Evolutionary conservation across 2,113 vertebrate species (phyloP).

Genomic region (Sardina pilchardus): DNA sequence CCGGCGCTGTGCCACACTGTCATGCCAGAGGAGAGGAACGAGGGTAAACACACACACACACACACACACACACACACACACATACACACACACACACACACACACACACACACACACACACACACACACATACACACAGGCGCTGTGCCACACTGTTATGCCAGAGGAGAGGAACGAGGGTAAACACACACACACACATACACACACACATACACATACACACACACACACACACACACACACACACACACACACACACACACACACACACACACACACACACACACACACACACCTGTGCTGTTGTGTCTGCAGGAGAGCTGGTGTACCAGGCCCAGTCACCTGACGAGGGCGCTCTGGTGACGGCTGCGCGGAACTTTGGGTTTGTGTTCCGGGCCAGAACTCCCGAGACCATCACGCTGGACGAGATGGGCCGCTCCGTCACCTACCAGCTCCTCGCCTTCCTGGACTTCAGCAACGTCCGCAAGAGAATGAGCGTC

Average conservation of each 20-base stretch:
- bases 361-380: constrained; percentile 74
- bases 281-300: background rate
- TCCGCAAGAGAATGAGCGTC: constrained; percentile 79
- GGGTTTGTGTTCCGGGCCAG: constrained; percentile 75
- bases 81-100: background rate
- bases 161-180: no score
- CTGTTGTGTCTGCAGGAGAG: background rate
- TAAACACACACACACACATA: background rate
- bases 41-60: background rate
- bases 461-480: constrained; percentile 76
- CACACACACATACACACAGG: background rate
- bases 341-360: constrained; percentile 77
- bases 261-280: background rate
- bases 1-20: no score
- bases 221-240: background rate
- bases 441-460: constrained; percentile 75
- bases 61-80: background rate
- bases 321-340: constrained; percentile 73
- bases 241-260: background rate
- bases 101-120: background rate
- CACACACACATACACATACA: background rate
- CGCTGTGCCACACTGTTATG: no score
- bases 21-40: no score
- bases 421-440: constrained; percentile 70
- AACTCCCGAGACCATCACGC: constrained; percentile 76